A percentile compares a stretch with the other conserved stretches of the same genome.
Conservation (phyloP, 2,797 vertebrate genomes). For the Danio aesculapii region DNA sequence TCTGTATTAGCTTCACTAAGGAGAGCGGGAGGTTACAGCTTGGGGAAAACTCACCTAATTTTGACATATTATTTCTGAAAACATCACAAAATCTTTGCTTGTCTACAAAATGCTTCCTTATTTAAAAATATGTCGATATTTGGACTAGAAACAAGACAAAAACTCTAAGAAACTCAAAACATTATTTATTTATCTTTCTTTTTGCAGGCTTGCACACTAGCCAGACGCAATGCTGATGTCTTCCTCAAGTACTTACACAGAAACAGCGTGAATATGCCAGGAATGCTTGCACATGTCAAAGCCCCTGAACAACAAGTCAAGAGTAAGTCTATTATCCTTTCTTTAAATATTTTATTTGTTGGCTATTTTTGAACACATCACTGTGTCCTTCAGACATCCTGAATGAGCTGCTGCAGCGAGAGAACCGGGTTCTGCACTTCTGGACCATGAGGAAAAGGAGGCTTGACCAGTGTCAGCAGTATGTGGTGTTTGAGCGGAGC, state of each 20-base stretch:
- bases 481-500: constrained; percentile 97
- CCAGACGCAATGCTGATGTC: constrained; percentile 87
- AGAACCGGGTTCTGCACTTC: constrained; percentile 97
- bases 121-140: too few relatives aligned
- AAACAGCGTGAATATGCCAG: constrained; percentile 90
- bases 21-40: too few relatives aligned
- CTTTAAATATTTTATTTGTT: not conserved
- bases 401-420: constrained; percentile 96
- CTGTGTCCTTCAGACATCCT: constrained; percentile 48
- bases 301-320: constrained; percentile 91
- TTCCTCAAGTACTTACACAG: constrained; percentile 90
- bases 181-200: not conserved
- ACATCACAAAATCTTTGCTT: too few relatives aligned
- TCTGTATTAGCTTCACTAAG: too few relatives aligned
- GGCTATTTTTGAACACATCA: not conserved
- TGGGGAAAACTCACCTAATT: too few relatives aligned
- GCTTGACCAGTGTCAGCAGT: constrained; percentile 98
- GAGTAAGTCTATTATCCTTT: constrained; percentile 73
- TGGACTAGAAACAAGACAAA: too few relatives aligned
- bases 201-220: constrained; percentile 83
- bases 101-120: too few relatives aligned
- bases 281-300: constrained; percentile 89
- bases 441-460: constrained; percentile 98
- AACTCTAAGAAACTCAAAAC: too few relatives aligned
- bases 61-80: too few relatives aligned